Conservation (phyloP, 2,888 invertebrate species). For the Orthosia cruda region DNA sequence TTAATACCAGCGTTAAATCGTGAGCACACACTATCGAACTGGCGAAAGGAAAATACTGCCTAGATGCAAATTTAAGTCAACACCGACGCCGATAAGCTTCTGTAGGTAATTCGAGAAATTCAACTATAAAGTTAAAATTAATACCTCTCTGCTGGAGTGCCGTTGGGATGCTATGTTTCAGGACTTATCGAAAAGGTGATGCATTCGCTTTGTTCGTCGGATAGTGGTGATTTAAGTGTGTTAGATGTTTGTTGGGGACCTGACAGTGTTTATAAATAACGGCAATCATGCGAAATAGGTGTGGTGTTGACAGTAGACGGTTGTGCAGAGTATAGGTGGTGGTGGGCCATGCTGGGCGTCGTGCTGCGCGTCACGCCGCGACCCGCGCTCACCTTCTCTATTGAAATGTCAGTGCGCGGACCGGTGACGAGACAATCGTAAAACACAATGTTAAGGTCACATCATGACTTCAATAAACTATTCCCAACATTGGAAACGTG, state of each 20-base stretch:
- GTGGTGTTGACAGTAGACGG: slow-evolving; percentile 67
- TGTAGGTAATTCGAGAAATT: slow-evolving; percentile 84
- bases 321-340: slow-evolving; percentile 71
- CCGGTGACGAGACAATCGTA: slow-evolving; percentile 91
- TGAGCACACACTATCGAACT: slow-evolving; percentile 89
- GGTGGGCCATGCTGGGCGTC: slow-evolving; percentile 79
- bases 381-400: slow-evolving; percentile 90
- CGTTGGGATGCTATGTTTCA: slow-evolving; percentile 76
- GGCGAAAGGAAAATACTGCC: slow-evolving; percentile 86
- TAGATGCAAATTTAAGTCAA: slow-evolving; percentile 90
- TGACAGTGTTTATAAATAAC: slow-evolving; percentile 71
- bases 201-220: slow-evolving; percentile 70
- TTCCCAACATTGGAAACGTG: slow-evolving; percentile 90
- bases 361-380: slow-evolving; percentile 88
- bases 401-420: slow-evolving; percentile 91
- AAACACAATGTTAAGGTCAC: slow-evolving; percentile 91
- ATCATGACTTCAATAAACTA: slow-evolving; percentile 92
- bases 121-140: slow-evolving; percentile 77
- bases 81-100: slow-evolving; percentile 87
- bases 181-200: slow-evolving; percentile 77
- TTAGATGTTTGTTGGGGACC: slow-evolving; percentile 59
- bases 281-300: slow-evolving; percentile 75
- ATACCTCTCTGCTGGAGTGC: slow-evolving; percentile 74
- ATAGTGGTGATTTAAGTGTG: slow-evolving; percentile 76
- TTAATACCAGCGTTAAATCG: slow-evolving; percentile 91